phyloP scores from a whole-genome alignment of 2,888 invertebrate genomes.

The Drosophila koepferae region DNA sequence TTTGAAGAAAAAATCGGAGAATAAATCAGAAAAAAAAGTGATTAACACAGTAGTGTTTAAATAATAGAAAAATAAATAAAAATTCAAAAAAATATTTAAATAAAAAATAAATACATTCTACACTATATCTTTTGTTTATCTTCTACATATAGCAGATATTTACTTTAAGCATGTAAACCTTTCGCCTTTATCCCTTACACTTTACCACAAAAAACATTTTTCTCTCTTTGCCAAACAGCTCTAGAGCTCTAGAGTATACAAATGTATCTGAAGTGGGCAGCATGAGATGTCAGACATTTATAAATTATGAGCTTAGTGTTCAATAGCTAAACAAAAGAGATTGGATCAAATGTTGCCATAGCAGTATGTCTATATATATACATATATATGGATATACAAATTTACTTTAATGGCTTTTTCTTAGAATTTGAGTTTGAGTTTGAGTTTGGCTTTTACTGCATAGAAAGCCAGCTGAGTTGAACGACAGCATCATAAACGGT shows the following conservation, averaged over 20 bases:
- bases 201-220: neutral
- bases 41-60: too few species aligned
- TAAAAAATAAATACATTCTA: neutral
- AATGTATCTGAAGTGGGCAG: neutral
- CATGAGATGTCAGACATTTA: constrained; percentile 1
- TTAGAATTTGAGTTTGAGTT: neutral
- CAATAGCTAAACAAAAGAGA: constrained; percentile 11
- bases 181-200: too few species aligned
- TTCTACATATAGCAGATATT: neutral
- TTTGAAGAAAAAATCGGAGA: too few species aligned
- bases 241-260: constrained; percentile 1
- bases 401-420: neutral
- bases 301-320: constrained; percentile 22
- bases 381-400: neutral
- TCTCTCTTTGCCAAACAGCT: neutral
- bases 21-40: too few species aligned
- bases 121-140: neutral
- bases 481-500: neutral
- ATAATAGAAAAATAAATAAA: neutral
- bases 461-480: constrained; percentile 11
- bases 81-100: too few species aligned
- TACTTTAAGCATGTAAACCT: neutral
- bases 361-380: too few species aligned
- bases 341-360: constrained; percentile 6
- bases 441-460: neutral